phyloP scores from a whole-genome alignment of 2,797 vertebrate genomes.

The Anguilla obscura region DNA sequence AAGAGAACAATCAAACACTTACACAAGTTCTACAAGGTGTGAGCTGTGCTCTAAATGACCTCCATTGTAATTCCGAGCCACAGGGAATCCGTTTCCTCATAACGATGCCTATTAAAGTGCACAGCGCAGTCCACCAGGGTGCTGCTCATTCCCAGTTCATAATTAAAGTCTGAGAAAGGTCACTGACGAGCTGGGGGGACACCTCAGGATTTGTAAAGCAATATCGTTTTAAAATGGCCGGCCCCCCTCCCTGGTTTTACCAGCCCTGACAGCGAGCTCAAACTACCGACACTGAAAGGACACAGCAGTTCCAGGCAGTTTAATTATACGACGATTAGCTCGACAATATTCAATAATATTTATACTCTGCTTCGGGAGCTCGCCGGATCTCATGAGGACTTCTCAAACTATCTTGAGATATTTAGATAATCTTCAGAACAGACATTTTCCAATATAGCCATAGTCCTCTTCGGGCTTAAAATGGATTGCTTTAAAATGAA shows the following conservation, averaged over 20 bases:
- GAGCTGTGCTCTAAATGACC: background rate
- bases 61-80: background rate
- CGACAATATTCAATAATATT: constrained; percentile 59
- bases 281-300: constrained; percentile 57
- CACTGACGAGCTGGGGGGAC: constrained; percentile 45
- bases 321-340: constrained; percentile 59
- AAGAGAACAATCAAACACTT: background rate
- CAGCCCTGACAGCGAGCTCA: constrained; percentile 24
- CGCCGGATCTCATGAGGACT: constrained; percentile 46
- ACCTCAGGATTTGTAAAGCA: constrained; percentile 27
- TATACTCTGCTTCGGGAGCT: constrained; percentile 54
- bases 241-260: background rate
- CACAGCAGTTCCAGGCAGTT: constrained; percentile 49
- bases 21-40: background rate
- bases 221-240: constrained; percentile 33
- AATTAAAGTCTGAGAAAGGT: constrained; percentile 54
- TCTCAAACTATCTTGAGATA: constrained; percentile 54
- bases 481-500: constrained; percentile 49
- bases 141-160: constrained; percentile 30
- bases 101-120: constrained; percentile 5
- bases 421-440: constrained; percentile 62
- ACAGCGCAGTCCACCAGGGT: background rate
- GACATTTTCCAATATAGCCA: constrained; percentile 38
- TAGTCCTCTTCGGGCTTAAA: constrained; percentile 55
- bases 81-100: background rate